These are phyloP conservation scores for Anhinga anhinga DNA, from an alignment of 2,113 vertebrate genomes.

Conservation along the genomic window DNA sequence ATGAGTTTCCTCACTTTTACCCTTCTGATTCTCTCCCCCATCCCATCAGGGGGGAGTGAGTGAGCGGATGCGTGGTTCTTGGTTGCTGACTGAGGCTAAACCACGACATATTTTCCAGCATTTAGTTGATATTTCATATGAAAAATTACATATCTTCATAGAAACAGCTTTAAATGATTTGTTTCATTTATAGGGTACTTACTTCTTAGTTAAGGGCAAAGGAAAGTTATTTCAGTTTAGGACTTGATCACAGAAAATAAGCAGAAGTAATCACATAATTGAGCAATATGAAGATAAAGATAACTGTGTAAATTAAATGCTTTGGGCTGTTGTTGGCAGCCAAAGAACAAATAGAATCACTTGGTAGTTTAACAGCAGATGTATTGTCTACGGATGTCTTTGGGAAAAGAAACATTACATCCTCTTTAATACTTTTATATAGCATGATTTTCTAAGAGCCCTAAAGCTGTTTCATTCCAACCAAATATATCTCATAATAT, in stretches of 20 bases:
- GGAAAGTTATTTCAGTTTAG: neutral
- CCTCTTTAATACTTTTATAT: neutral
- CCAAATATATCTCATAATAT: neutral
- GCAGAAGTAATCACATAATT: neutral
- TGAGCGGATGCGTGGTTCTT: no score
- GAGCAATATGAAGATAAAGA: neutral
- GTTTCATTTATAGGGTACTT: neutral
- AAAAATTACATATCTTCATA: neutral
- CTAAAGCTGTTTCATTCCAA: neutral
- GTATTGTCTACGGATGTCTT: neutral
- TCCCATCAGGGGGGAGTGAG: no score
- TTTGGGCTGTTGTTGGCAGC: neutral
- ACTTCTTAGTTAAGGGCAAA: neutral
- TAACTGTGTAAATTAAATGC: neutral
- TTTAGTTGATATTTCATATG: neutral
- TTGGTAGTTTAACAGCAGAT: neutral
- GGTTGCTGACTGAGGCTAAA: no score
- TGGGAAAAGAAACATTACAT: neutral
- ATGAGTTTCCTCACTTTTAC: no score
- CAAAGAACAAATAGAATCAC: neutral
- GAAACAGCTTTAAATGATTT: neutral
- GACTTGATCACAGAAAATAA: neutral
- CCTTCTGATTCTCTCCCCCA: no score
- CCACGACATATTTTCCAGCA: neutral
- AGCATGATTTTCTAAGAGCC: neutral